phyloP scores from a whole-genome alignment of 1,140 invertebrate genomes.

The Zophobas morio region DNA sequence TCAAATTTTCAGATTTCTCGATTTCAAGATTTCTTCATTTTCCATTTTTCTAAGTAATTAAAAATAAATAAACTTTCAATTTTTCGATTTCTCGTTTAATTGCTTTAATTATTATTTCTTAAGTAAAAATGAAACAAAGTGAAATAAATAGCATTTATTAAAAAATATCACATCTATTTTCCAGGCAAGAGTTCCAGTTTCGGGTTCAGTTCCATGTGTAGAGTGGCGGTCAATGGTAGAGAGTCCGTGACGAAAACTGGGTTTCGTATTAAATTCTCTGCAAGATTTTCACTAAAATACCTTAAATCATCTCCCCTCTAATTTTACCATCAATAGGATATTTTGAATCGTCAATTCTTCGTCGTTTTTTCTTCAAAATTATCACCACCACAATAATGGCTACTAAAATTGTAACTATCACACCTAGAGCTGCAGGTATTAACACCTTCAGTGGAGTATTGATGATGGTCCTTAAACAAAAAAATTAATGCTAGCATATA shows the following conservation, averaged over 20 bases:
- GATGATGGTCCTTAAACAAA: not conserved
- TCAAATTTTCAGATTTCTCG: no score
- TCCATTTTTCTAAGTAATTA: no score
- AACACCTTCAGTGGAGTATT: not conserved
- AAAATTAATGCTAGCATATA: not conserved
- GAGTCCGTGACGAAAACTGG: not conserved
- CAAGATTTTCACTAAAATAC: not conserved
- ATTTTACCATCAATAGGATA: slow-evolving; percentile 15
- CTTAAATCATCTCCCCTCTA: not conserved
- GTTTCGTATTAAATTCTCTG: slow-evolving; percentile 21
- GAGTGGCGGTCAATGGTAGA: not conserved
- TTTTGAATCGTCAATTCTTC: not conserved
- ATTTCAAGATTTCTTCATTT: no score
- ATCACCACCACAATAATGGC: not conserved
- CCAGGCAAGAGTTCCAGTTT: not conserved
- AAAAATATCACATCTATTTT: not conserved
- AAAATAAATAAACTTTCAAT: no score
- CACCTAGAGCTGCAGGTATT: not conserved
- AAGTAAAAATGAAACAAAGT: not conserved
- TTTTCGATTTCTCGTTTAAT: no score
- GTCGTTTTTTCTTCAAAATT: not conserved
- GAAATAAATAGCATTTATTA: not conserved
- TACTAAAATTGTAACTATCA: not conserved
- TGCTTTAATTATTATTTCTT: no score
- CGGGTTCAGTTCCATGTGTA: not conserved